Evolutionary conservation across 1,140 invertebrate genomes (phyloP).

Genomic region (Mya arenaria): DNA sequence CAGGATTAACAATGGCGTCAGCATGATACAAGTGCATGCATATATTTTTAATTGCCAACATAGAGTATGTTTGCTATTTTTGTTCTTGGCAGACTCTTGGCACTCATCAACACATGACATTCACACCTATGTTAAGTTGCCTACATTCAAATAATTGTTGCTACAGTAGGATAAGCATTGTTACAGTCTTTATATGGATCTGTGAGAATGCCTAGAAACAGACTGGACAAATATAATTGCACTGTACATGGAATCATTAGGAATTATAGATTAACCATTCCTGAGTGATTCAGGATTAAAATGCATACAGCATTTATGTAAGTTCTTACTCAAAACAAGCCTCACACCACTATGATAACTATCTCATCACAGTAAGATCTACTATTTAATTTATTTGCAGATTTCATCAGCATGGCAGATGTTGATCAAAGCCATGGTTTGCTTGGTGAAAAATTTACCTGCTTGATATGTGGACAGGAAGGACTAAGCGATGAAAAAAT

Average conservation of each 20-base stretch:
- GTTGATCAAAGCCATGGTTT: slow-evolving; percentile 23
- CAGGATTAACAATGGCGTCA: no score
- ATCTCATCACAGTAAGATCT: background rate
- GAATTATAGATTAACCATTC: background rate
- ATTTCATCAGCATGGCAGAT: background rate
- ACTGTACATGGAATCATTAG: background rate
- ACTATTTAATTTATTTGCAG: background rate
- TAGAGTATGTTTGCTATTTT: no score
- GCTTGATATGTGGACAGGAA: slow-evolving; percentile 91
- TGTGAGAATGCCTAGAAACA: no score
- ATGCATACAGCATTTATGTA: background rate
- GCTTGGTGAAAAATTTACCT: slow-evolving; percentile 78
- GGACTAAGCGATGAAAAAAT: slow-evolving; percentile 90
- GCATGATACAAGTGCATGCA: no score
- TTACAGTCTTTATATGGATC: no score
- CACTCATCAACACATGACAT: no score
- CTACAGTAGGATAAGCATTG: no score
- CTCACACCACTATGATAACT: background rate
- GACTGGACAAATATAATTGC: no score
- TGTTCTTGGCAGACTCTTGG: no score
- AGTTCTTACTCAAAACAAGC: background rate
- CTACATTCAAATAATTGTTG: no score
- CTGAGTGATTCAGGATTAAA: background rate
- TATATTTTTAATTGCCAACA: no score
- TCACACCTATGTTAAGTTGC: no score